Percentiles rank a stretch among this genome's conserved stretches.
phyloP scores from a whole-genome alignment of 2,888 invertebrate genomes.

The Nebria brevicollis region DNA sequence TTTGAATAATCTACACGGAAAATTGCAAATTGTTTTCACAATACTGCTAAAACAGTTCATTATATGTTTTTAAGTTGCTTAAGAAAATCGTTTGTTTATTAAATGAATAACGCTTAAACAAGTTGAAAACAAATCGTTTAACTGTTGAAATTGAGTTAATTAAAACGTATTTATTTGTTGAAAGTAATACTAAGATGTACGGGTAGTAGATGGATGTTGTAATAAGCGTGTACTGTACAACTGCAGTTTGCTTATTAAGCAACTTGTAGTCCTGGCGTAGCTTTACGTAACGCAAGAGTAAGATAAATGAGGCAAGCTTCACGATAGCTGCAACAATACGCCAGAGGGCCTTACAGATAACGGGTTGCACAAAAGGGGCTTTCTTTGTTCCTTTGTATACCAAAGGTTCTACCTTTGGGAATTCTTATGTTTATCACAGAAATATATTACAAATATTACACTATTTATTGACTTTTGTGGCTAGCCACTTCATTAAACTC shows the following conservation, averaged over 20 bases:
- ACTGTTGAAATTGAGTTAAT: too few relatives aligned
- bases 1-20: too few relatives aligned
- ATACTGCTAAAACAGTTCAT: too few relatives aligned
- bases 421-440: not conserved
- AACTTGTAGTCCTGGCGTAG: conserved; percentile 10
- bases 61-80: too few relatives aligned
- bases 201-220: not conserved
- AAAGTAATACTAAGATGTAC: too few relatives aligned
- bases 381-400: conserved; percentile 9
- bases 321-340: conserved; percentile 7
- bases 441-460: not conserved
- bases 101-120: too few relatives aligned
- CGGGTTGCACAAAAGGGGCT: not conserved
- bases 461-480: not conserved
- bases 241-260: conserved; percentile 15
- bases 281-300: conserved; percentile 1
- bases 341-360: not conserved
- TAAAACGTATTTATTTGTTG: too few relatives aligned
- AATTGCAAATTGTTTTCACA: too few relatives aligned
- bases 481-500: too few relatives aligned
- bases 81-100: too few relatives aligned
- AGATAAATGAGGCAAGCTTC: not conserved
- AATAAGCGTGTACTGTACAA: not conserved
- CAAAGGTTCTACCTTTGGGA: not conserved
- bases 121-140: too few relatives aligned